Evolutionary conservation across 2,113 vertebrate genomes (phyloP).

Genomic region (Nipponia nippon): DNA sequence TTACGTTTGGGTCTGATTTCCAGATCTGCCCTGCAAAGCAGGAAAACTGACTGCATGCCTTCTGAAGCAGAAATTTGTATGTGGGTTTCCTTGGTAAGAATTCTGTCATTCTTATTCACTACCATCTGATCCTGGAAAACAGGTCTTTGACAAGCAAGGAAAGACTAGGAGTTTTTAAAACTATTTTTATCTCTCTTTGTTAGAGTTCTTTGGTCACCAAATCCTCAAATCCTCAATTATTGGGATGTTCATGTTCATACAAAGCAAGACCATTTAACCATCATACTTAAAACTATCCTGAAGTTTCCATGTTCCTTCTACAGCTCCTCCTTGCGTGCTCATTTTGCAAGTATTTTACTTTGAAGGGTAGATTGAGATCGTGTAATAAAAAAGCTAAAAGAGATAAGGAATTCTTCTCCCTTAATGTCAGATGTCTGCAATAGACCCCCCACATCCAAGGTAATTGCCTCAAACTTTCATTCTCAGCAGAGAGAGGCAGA

Average conservation of each 20-base stretch:
- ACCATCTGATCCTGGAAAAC: background rate
- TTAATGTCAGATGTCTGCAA: background rate
- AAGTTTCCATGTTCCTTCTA: background rate
- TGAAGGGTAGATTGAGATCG: background rate
- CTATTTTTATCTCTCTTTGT: background rate
- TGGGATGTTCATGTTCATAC: background rate
- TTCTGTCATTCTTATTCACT: background rate
- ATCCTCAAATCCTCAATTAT: background rate
- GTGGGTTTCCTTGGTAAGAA: background rate
- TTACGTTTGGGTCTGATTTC: background rate
- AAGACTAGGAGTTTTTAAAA: background rate
- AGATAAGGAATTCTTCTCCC: background rate
- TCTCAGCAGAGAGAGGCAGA: background rate
- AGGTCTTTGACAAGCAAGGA: background rate
- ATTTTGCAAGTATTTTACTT: background rate
- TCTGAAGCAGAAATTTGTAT: background rate
- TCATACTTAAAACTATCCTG: background rate
- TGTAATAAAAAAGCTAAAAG: background rate
- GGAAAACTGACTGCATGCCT: background rate
- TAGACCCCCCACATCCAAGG: background rate
- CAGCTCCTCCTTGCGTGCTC: background rate
- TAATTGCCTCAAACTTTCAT: slow-evolving; percentile 1
- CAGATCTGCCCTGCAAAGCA: background rate
- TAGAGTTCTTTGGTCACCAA: background rate
- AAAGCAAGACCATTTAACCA: background rate